Percentiles rank a stretch among this genome's conserved stretches.
phyloP scores from a whole-genome alignment of 2,113 vertebrate species.

The Promerops cafer region DNA sequence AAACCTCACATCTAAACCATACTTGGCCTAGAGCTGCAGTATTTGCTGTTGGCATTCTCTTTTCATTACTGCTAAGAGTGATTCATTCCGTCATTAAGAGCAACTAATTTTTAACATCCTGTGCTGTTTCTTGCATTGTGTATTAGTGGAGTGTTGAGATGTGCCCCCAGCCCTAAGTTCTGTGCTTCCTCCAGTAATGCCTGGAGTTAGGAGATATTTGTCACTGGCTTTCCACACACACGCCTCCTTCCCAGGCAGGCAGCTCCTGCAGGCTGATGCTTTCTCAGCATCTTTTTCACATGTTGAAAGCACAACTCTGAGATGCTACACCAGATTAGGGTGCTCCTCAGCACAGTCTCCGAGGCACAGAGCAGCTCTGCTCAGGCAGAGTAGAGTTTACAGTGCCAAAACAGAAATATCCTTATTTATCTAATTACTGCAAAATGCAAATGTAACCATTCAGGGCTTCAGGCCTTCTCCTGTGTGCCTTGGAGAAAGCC shows the following conservation, averaged over 20 bases:
- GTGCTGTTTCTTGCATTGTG: neutral
- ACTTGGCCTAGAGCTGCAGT: neutral
- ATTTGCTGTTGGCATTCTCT: neutral
- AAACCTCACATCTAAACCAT: neutral
- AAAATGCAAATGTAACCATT: neutral
- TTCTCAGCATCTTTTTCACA: neutral
- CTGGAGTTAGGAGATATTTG: neutral
- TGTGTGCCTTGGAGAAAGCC: neutral
- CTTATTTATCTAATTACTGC: neutral
- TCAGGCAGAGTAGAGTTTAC: neutral
- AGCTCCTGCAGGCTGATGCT: neutral
- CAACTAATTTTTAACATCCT: neutral
- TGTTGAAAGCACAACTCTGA: neutral
- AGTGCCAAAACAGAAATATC: neutral
- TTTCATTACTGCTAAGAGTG: neutral
- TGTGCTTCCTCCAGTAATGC: neutral
- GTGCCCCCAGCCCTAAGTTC: neutral
- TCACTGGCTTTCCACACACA: neutral
- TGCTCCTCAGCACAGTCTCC: neutral
- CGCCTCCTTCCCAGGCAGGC: neutral
- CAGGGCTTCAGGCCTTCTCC: neutral
- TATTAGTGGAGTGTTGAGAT: neutral
- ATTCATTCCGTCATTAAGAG: neutral
- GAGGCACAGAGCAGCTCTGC: neutral
- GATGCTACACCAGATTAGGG: too few species aligned